Evolutionary conservation across 1,140 invertebrate species (phyloP), one percentile per base, ranked within the genome.

Genomic region (Aphidius ervi): DNA sequence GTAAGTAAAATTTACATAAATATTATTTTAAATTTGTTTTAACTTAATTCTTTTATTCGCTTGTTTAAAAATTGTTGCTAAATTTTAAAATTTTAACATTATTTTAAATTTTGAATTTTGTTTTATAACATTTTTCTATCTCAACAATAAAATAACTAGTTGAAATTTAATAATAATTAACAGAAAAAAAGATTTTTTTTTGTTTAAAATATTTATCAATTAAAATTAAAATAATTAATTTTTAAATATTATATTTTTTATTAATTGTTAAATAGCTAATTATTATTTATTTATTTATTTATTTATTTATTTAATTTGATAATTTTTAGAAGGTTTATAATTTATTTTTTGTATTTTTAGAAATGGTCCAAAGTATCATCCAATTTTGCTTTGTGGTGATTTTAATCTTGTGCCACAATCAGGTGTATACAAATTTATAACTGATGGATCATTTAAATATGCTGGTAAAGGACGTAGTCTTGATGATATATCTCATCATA

Each of bases 331-430:
- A 1, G 1, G 9, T 43, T 43, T 6, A 43, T 43, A 7, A 43
- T 6, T 43, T 6, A 6, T 43, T 43, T 43, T 43, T 43, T 43
- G 42, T 6, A 7, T 6, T 43, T 41, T 52, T 48, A 80, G 77
- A 39, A 60, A 55, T 5, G 72, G 72, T 5, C 58, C 78, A 9
- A 64, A 69, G 23, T 88, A 92, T 71, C 73, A 87, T 52, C 94
- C 95, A 0, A 83, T 93, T 3, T 86, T 98, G 59, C 59, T 97
- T 50, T 89, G 90, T 8, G 95, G 95, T 0, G 95, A 98, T 76
- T 90, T 97, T 55, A 98, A 98, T 78, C 85, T 89, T 6, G 78
- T 85, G 63, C 88, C 91, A 0, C 71, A 86, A 47, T 88, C 87
- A 45, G 79, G 85, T 5, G 83, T 95, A 0, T 88, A 93, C 67